Evolutionary conservation across 2,113 vertebrate genomes (phyloP), one percentile per base, ranked within the genome.

Genomic region (Zapornia atra): DNA sequence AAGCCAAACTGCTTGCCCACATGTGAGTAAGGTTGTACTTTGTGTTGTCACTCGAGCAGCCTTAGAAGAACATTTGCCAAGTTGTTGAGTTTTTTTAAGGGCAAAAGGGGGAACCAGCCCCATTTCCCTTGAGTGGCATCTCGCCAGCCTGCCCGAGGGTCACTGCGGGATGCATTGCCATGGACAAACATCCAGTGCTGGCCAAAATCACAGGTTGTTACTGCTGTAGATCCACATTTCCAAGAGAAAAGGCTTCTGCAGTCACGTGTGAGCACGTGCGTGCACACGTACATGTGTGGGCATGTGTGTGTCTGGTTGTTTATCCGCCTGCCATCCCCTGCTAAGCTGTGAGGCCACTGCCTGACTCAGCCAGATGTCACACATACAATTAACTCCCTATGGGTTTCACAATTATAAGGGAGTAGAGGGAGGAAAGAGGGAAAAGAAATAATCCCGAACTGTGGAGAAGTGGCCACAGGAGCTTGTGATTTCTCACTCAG

Each of bases 311-410:
- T 63, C 88, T 96, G 70, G 25, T 40, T 86, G 33, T 56, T 89
- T 34, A 28, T 87, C 78, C 71, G 73, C 31, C 78, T 85, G 65
- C 50, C 65, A 34, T 73, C 36, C 51, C 65, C 51, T 82, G 69
- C 65, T 66, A 63, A 82, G 56, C 70, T 71, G 65, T 51, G 80
- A 94, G 88, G 83, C 83, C 64, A 44, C 93, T 86, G 80, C 11
- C 82, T 96, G 72, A 86, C 68, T 95, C 80, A 69, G 8, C 4
- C 40, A 46, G 42, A 48, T 82, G 63, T 60, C 83, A 82, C 40
- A 48, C 31, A 29, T 85, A 28, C 9, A 15, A 83, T 83, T 77
- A 86, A 59, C 50, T 86, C 48, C 44, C 44, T 33, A 15, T 31
- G 64, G 48, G 17, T 81, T 94, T 72, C 44, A 69, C 12, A 69